Evolutionary conservation across 2,113 vertebrate species (phyloP), one percentile per base, ranked within the genome.

Genomic region (Macroglossus sobrinus): DNA sequence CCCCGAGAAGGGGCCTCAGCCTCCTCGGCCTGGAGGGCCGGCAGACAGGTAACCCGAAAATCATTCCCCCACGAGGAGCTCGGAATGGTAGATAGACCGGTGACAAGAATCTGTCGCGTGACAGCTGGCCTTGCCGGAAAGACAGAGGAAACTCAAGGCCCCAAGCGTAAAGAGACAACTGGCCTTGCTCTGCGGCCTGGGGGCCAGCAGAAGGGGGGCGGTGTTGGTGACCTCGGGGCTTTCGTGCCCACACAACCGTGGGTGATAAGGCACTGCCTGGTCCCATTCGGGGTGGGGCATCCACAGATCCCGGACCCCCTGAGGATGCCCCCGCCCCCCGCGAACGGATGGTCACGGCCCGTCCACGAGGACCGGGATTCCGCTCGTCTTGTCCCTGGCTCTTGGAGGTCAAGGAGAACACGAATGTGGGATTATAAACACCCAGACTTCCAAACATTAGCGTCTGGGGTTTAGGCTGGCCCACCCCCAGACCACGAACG

Each of bases 361-460:
- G 16, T 33, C 61, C 38, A 18, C 0, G 1, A 78, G 28, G 35
- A 45, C 55, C 18, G 3, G 28, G 26, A 81, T 38, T 79, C 89
- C 68, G 2, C 59, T 38, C 15, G 3, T 35, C 45, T 89, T n/a
- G 26, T 15, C 57, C 19, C 12, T 3, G 7, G 22, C 28, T 26
- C 16, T 22, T 5, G 50, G 28, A 53, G 35, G 18, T 35, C 69
- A 68, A 68, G 28, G 72, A 47, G 75, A 78, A 61, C 40, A 75
- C 43, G 85, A 64, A 11, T 13, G 24, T 85, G 64, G 82, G 14
- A 79, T 50, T 24, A 88, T 61, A 89, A 88, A 93, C 59, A 69
- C n/a, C 30, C 45, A 81, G 28, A 55, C 30, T 35, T 47, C 4
- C 57, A 63, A 87, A 38, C 45, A 84, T 7, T 55, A 18, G 22